Conservation (phyloP, 2,113 vertebrate genomes). For the Myrmophylax atrothorax region DNA sequence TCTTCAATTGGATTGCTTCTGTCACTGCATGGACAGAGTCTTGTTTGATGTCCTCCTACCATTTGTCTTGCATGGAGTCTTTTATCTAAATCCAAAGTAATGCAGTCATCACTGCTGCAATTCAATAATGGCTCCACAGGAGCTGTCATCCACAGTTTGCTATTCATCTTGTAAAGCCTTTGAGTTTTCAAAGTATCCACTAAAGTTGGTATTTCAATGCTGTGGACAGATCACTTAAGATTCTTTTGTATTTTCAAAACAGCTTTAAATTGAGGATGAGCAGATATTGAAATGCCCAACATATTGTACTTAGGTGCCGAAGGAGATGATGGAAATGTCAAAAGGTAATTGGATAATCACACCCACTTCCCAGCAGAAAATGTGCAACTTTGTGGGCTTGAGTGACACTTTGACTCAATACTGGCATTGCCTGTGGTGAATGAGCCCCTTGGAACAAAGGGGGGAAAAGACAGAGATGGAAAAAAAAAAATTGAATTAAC, state of each 20-base stretch:
- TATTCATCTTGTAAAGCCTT: conserved; percentile 92
- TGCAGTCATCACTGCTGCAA: conserved; percentile 92
- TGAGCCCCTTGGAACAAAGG: not conserved
- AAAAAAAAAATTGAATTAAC: not conserved
- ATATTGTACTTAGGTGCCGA: conserved; percentile 62
- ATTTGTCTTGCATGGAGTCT: conserved; percentile 95
- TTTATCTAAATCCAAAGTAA: conserved; percentile 99
- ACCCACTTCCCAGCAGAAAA: conserved; percentile 6
- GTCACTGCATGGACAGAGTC: conserved; percentile 92
- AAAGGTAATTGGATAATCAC: conserved; percentile 61
- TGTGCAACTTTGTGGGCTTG: not conserved
- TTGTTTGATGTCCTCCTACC: conserved; percentile 97
- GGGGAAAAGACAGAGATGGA: not conserved
- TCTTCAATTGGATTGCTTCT: conserved; percentile 93
- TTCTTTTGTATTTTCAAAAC: conserved; percentile 79
- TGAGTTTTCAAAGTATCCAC: conserved; percentile 83
- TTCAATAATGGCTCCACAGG: conserved; percentile 95
- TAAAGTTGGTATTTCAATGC: conserved; percentile 80
- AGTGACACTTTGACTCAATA: conserved; percentile 4
- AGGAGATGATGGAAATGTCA: conserved; percentile 44
- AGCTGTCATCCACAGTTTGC: conserved; percentile 95
- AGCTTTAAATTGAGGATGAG: conserved; percentile 70
- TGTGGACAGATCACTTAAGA: conserved; percentile 75
- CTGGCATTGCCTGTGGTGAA: conserved; percentile 5
- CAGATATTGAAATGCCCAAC: conserved; percentile 65